Conservation (phyloP, 35 echinoderm and acorn worm species). For the Anneissia japonica region DNA sequence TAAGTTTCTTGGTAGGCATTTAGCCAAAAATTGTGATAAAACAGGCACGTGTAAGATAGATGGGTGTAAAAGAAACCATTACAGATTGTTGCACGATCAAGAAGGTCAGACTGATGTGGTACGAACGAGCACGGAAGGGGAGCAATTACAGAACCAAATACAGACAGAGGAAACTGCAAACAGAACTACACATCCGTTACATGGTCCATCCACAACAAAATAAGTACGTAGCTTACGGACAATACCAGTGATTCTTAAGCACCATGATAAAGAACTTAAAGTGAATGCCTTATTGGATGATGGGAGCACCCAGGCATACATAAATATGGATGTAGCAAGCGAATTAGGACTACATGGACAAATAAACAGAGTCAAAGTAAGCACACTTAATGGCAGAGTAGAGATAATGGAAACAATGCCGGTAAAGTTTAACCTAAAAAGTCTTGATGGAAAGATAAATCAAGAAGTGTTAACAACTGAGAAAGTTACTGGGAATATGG, state of each 20-base stretch:
- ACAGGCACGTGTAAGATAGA: conserved; percentile 4
- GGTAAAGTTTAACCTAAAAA: conserved; percentile 1
- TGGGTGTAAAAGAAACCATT: conserved; percentile 30
- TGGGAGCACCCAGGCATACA: not conserved
- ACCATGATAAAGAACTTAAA: not conserved
- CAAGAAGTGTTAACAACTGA: not conserved
- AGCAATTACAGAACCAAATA: not conserved
- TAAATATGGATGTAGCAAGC: not conserved
- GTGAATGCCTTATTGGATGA: not conserved
- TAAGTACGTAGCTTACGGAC: not conserved
- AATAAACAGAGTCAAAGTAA: not conserved
- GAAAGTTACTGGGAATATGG: not conserved
- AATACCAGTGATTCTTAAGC: not conserved
- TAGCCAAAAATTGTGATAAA: not conserved
- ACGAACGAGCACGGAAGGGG: not conserved
- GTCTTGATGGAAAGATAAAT: conserved; percentile 3
- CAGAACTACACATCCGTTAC: too few species aligned
- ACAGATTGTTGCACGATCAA: too few species aligned
- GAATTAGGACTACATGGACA: not conserved
- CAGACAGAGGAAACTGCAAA: not conserved
- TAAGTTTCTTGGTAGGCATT: conserved; percentile 25
- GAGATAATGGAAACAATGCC: conserved; percentile 24
- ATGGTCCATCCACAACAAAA: not conserved
- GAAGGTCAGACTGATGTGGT: not conserved
- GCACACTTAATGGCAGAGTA: conserved; percentile 18